Base-by-base conservation (phyloP, 2,888 invertebrate species). In the Dynastes hyllus region DNA sequence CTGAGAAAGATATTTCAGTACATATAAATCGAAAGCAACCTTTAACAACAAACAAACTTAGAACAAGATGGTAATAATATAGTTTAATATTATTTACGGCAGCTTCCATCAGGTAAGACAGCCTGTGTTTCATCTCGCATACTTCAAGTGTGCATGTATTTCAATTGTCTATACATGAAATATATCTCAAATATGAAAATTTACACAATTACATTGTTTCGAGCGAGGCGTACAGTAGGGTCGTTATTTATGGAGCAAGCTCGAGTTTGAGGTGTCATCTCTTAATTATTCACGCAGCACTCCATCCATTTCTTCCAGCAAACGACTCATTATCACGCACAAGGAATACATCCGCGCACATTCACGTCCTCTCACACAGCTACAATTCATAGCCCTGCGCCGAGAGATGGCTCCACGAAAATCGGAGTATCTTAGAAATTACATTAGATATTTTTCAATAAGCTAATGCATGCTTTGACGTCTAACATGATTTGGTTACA, bases 221-320 rank as follows among this genome's bases (percentile, higher is more conserved):
- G 58, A 73, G 51, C 27, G 50, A 29, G 37, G 22, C 55, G 32
- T 40, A 55, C 55, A 71, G 58, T 40, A 8, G 22, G 32, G 40
- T 73, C 73, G 76, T 83, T 82, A 84, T 83, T 83, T 84, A 83
- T 83, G 83, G 81, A 83, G 81, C 82, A 83, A 82, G 81, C 82
- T 81, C 79, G 80, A 81, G 81, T 81, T 82, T 82, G 82, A 16
- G 58, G 58, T 83, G 84, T 84, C 83, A 84, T 84, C 83, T 83
- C 83, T 83, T 83, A 83, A 84, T 84, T 84, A 84, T 84, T 84
- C 84, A 83, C 83, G 83, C 82, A 82, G 83, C 82, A 81, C 81
- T 80, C 78, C 70, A 67, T 67, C 66, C 66, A 69, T 77, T 70
- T 61, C 67, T 77, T 77, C 73, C 73, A 58, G 70, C 70, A 77